Evolutionary conservation across 2,888 invertebrate species (phyloP).

Genomic region (Entomobrya proxima): DNA sequence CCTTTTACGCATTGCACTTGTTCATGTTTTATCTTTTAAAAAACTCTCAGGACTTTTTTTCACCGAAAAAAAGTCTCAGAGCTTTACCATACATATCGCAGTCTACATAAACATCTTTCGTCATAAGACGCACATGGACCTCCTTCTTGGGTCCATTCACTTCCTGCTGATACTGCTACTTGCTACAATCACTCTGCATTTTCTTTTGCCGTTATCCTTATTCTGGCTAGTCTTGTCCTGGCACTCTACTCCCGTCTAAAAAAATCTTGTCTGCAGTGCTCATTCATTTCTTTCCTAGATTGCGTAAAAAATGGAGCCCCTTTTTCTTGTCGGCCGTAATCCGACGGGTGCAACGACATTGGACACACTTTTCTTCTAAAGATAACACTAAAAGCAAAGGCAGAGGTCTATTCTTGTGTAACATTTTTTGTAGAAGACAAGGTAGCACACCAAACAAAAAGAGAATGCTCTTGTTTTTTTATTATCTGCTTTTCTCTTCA

Average conservation of each 20-base stretch:
- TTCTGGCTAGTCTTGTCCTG: not conserved
- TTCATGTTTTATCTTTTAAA: too few species aligned
- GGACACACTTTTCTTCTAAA: not conserved
- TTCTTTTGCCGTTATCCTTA: not conserved
- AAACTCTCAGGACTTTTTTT: not conserved
- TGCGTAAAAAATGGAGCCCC: not conserved
- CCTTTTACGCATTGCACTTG: too few species aligned
- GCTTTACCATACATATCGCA: too few species aligned
- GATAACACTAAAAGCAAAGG: not conserved
- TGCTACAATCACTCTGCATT: not conserved
- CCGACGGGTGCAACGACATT: slow-evolving; percentile 8
- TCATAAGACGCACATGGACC: not conserved
- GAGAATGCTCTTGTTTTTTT: not conserved
- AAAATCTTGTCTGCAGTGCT: not conserved
- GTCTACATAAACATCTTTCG: too few species aligned
- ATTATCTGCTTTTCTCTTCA: too few species aligned
- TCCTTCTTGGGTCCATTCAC: not conserved
- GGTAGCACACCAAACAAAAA: not conserved
- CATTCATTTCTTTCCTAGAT: slow-evolving; percentile 4
- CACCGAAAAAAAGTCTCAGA: too few species aligned
- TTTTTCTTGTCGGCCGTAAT: not conserved
- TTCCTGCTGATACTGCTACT: slow-evolving; percentile 25
- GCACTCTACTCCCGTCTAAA: not conserved
- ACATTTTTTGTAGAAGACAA: not conserved
- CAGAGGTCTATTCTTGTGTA: not conserved